These are phyloP conservation scores for Catamblyrhynchus diadema DNA, from an alignment of 2,797 vertebrate species.

Conservation along the genomic window DNA sequence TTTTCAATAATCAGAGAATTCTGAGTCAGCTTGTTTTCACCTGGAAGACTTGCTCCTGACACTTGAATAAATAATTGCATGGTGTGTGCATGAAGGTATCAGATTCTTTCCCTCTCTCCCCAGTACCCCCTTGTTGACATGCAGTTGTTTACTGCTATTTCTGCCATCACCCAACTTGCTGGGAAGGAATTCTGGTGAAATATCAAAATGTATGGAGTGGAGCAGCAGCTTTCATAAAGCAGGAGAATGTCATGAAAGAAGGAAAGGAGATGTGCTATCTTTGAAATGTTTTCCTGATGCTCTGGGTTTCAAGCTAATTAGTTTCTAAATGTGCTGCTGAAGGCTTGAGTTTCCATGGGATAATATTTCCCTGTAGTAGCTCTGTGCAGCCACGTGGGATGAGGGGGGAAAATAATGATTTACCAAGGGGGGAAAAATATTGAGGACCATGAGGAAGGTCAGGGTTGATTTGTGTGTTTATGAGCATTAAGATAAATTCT, in stretches of 20 bases:
- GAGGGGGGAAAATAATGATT: not conserved
- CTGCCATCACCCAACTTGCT: constrained; percentile 29
- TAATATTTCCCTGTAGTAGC: constrained; percentile 4
- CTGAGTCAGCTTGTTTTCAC: constrained; percentile 74
- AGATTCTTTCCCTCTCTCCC: constrained; percentile 13
- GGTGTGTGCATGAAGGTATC: constrained; percentile 35
- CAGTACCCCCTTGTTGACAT: constrained; percentile 31
- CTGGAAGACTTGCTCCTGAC: constrained; percentile 70
- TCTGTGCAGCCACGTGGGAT: not conserved
- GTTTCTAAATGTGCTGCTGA: constrained; percentile 50
- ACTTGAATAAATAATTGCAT: constrained; percentile 64
- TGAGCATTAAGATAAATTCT: not conserved
- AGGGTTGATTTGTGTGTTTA: not conserved
- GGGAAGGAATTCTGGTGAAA: constrained; percentile 64
- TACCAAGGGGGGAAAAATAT: not conserved
- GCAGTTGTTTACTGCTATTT: constrained; percentile 49
- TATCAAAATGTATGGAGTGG: not conserved
- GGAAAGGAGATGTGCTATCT: constrained; percentile 7
- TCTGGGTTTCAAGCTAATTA: constrained; percentile 56
- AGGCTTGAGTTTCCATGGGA: not conserved
- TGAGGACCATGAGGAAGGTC: not conserved
- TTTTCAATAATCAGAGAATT: constrained; percentile 72
- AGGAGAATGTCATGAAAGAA: constrained; percentile 34
- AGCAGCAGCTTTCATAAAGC: constrained; percentile 23
- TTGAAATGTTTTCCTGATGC: constrained; percentile 26